A percentile compares a stretch with the other conserved stretches of the same genome.
These are phyloP conservation scores for Stictocephala bisonia DNA, from an alignment of 2,888 invertebrate species.

Conservation along the genomic window DNA sequence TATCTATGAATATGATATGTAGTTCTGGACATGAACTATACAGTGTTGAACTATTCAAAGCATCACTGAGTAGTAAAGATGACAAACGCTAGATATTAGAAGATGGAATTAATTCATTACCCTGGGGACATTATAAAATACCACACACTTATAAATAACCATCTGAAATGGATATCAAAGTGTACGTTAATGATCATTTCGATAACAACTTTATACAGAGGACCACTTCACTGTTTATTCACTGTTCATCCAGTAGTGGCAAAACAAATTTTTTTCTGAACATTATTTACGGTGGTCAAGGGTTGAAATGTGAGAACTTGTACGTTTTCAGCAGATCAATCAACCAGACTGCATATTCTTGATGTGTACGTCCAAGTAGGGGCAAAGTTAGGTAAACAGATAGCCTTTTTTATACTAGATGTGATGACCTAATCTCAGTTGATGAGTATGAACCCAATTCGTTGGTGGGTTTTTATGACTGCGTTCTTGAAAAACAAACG, in stretches of 20 bases:
- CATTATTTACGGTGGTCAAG: not conserved
- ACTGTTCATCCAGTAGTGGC: not conserved
- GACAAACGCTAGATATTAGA: too few relatives aligned
- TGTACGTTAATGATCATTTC: constrained; percentile 12
- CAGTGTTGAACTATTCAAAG: too few relatives aligned
- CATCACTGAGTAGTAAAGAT: too few relatives aligned
- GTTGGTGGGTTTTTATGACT: constrained; percentile 19
- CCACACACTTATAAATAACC: too few relatives aligned
- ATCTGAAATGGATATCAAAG: constrained; percentile 35
- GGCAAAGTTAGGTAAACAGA: not conserved
- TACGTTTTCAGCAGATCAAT: not conserved
- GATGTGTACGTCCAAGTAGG: not conserved
- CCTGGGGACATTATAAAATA: too few relatives aligned
- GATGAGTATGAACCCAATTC: too few relatives aligned
- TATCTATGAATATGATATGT: too few relatives aligned
- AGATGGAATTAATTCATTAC: too few relatives aligned
- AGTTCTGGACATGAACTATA: too few relatives aligned
- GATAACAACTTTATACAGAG: not conserved
- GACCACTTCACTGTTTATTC: not conserved
- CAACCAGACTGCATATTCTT: not conserved
- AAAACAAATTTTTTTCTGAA: constrained; percentile 34
- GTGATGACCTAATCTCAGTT: not conserved
- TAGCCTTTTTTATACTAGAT: not conserved
- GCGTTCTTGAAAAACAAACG: not conserved
- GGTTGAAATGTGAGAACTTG: not conserved